These are phyloP conservation scores for Drosophila equinoxialis DNA, from an alignment of 1,140 invertebrate species.

Conservation along the genomic window DNA sequence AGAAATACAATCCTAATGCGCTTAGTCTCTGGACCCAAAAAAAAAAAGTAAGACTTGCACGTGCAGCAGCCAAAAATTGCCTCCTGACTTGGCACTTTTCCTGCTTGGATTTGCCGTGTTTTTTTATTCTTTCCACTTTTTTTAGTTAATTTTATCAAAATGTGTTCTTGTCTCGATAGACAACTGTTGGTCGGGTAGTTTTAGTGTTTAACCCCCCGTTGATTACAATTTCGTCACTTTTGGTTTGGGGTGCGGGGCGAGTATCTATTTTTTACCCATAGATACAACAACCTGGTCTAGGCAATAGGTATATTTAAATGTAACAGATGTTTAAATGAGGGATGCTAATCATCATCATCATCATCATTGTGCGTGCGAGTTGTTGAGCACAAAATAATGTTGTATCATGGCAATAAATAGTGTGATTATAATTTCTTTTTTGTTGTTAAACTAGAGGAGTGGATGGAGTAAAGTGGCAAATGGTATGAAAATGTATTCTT, in stretches of 20 bases:
- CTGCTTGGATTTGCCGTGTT: neutral
- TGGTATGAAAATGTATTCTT: neutral
- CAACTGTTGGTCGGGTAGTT: slow-evolving; percentile 58
- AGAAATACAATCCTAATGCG: slow-evolving; percentile 62
- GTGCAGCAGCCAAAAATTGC: slow-evolving; percentile 57
- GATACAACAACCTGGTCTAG: slow-evolving; percentile 21
- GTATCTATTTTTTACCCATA: slow-evolving; percentile 5
- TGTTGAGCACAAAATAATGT: slow-evolving; percentile 69
- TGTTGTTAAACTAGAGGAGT: neutral
- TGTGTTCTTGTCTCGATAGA: slow-evolving; percentile 28
- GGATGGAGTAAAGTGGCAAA: neutral
- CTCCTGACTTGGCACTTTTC: slow-evolving; percentile 51
- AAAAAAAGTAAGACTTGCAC: slow-evolving; percentile 64
- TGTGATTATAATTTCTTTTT: slow-evolving; percentile 64
- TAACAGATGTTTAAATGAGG: slow-evolving; percentile 80
- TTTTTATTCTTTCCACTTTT: slow-evolving; percentile 20
- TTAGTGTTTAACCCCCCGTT: slow-evolving; percentile 46
- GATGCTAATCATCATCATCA: slow-evolving; percentile 70
- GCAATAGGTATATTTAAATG: slow-evolving; percentile 69
- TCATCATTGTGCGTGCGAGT: slow-evolving; percentile 43
- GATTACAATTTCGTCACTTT: slow-evolving; percentile 50
- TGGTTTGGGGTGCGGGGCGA: slow-evolving; percentile 27
- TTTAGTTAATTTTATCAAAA: slow-evolving; percentile 67
- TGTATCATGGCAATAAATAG: slow-evolving; percentile 82
- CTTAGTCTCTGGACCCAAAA: slow-evolving; percentile 61